These are phyloP conservation scores for Unio delphinus DNA, from an alignment of 2,888 invertebrate species.

Conservation along the genomic window DNA sequence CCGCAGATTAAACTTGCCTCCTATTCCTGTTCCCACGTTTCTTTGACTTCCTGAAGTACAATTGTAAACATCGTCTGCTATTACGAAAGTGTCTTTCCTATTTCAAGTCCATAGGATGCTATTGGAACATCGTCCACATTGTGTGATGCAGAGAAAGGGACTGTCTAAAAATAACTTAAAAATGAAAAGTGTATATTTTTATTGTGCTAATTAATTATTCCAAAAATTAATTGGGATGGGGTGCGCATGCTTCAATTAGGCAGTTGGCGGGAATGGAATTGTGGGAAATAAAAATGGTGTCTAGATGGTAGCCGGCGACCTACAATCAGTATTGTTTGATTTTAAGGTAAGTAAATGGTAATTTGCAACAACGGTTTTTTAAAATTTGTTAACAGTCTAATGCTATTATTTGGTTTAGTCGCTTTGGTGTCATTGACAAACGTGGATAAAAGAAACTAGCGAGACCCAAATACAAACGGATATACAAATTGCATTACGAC, in stretches of 20 bases:
- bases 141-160: slow-evolving; percentile 3
- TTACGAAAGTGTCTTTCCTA: slow-evolving; percentile 4
- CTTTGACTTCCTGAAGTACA: too few relatives aligned
- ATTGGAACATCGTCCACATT: slow-evolving; percentile 3
- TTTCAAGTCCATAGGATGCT: not conserved
- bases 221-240: slow-evolving; percentile 45
- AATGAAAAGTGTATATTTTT: slow-evolving; percentile 36
- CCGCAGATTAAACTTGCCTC: too few relatives aligned
- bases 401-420: too few relatives aligned
- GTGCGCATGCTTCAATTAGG: slow-evolving; percentile 42
- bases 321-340: not conserved
- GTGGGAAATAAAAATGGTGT: slow-evolving; percentile 22
- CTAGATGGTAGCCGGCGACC: slow-evolving; percentile 6
- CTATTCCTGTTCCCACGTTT: too few relatives aligned
- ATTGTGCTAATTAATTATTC: slow-evolving; percentile 51
- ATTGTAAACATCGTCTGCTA: not conserved
- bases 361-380: too few relatives aligned
- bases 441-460: too few relatives aligned
- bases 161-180: slow-evolving; percentile 9
- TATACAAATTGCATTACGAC: too few relatives aligned
- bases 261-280: slow-evolving; percentile 25
- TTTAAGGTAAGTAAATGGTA: not conserved
- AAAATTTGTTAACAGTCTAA: too few relatives aligned
- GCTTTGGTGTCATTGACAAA: too few relatives aligned
- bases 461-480: too few relatives aligned